Conservation (phyloP, 2,797 vertebrate species). For the Hybognathus amarus region DNA sequence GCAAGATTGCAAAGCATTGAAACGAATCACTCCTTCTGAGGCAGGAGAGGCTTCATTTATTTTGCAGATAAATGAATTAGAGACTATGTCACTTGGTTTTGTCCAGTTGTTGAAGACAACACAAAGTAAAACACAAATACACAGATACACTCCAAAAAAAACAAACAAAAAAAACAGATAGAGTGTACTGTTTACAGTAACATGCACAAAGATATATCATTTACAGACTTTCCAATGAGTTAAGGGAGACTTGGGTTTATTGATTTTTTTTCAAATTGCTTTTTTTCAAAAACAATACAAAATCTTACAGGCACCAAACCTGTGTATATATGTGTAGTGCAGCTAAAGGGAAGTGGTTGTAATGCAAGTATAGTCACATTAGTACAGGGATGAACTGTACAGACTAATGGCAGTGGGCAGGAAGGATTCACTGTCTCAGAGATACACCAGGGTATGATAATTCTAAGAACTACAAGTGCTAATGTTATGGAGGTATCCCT, state of each 20-base stretch:
- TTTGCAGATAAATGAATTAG: constrained; percentile 3
- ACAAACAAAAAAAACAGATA: neutral
- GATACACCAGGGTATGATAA: neutral
- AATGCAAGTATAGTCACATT: neutral
- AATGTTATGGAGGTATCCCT: neutral
- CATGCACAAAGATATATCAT: neutral
- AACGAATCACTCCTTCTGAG: neutral
- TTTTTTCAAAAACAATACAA: neutral
- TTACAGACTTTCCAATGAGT: neutral
- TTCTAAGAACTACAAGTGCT: neutral
- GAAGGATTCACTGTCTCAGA: neutral
- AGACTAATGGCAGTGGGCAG: constrained; percentile 8
- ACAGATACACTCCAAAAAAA: neutral
- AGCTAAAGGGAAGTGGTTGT: constrained; percentile 1
- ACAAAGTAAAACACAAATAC: neutral
- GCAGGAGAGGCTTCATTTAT: neutral
- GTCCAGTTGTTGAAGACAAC: neutral
- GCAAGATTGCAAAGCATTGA: neutral
- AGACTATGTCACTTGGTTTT: neutral
- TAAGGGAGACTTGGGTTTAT: neutral
- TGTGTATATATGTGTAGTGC: neutral
- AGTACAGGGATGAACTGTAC: neutral
- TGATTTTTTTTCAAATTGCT: neutral
- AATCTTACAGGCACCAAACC: neutral
- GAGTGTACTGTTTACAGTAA: neutral